These are phyloP conservation scores for Naso thynnoides DNA, from an alignment of 2,797 vertebrate genomes.

Conservation along the genomic window DNA sequence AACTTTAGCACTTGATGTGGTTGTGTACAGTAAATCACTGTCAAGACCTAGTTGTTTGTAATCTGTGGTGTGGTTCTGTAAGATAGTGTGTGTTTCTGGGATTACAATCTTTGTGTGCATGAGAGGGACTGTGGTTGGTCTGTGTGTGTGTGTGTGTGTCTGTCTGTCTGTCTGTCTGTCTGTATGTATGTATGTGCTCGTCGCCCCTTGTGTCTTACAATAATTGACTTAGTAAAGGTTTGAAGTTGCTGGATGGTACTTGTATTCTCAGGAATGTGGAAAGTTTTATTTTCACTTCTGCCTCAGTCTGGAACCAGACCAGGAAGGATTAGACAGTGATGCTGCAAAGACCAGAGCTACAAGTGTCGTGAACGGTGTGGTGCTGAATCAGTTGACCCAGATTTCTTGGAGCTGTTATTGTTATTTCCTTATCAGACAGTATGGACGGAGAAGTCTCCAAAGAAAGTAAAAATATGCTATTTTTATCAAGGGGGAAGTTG, in stretches of 20 bases:
- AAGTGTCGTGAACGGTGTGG: constrained; percentile 32
- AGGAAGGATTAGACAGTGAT: constrained; percentile 73
- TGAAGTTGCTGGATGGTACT: constrained; percentile 82
- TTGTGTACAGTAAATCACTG: constrained; percentile 85
- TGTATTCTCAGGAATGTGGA: constrained; percentile 84
- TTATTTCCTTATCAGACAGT: constrained; percentile 10
- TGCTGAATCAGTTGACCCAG: constrained; percentile 44
- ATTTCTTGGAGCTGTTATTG: constrained; percentile 23
- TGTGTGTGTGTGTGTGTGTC: constrained; percentile 14
- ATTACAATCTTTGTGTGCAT: constrained; percentile 70
- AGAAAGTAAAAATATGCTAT: background rate
- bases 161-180: constrained; percentile 22
- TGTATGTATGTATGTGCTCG: constrained; percentile 27
- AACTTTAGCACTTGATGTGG: constrained; percentile 84
- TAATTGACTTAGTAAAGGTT: constrained; percentile 81
- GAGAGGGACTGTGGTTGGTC: constrained; percentile 43
- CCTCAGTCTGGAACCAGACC: constrained; percentile 80
- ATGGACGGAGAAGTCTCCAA: background rate
- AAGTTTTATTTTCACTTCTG: constrained; percentile 73
- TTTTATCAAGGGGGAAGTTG: background rate
- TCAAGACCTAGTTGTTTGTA: constrained; percentile 78
- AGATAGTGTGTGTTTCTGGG: constrained; percentile 64
- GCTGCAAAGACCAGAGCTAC: constrained; percentile 66
- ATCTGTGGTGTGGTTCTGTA: constrained; percentile 74
- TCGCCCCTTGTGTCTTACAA: constrained; percentile 80